Evolutionary conservation across 2,888 invertebrate species (phyloP), one percentile per base, ranked within the genome.

Genomic region (Lissocephala sabroskyi): DNA sequence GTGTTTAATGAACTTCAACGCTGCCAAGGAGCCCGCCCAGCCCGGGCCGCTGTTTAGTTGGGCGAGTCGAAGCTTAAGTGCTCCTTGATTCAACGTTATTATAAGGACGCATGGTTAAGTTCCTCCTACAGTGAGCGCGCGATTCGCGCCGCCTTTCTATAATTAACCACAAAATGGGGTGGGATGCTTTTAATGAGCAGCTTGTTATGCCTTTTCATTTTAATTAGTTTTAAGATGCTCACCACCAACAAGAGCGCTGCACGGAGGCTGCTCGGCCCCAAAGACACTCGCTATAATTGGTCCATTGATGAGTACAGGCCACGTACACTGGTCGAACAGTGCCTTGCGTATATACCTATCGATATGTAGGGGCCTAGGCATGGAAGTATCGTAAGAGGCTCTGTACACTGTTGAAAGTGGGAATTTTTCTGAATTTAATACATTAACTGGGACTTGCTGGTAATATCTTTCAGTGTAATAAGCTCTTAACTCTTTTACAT

Each of bases 1-100:
- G 61, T 79, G 79, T 60, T 76, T 80, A 80, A 80, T 80, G 80
- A 81, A 81, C 80, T 80, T 66, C 66, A 62, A 79, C 79, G n/a
- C n/a, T n/a, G n/a, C n/a, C n/a, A n/a, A n/a, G 81, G 40, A 13
- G 26, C 16, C 26, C 30, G 19, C 39, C 19, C 19, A 39, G 39
- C 46, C 18, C 11, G 30, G 10, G 17, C 16, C 28, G 19, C 11
- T 11, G 18, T 39, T 17, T 35, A 3, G 13, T 6, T 17, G 35
- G 1, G 16, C 13, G 30, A 16, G 23, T 37, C 9, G 41, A 35
- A 10, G 26, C 10, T 49, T 17, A 33, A 28, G 40, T 26, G 16
- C 11, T n/a, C 13, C n/a, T 32, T 13, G 30, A 32, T 35, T 35
- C 10, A 14, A 35, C 14, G 9, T 14, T 35, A 35, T 35, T 35